Evolutionary conservation across 2,797 vertebrate genomes (phyloP).

Genomic region (Poeciliopsis gracilis): DNA sequence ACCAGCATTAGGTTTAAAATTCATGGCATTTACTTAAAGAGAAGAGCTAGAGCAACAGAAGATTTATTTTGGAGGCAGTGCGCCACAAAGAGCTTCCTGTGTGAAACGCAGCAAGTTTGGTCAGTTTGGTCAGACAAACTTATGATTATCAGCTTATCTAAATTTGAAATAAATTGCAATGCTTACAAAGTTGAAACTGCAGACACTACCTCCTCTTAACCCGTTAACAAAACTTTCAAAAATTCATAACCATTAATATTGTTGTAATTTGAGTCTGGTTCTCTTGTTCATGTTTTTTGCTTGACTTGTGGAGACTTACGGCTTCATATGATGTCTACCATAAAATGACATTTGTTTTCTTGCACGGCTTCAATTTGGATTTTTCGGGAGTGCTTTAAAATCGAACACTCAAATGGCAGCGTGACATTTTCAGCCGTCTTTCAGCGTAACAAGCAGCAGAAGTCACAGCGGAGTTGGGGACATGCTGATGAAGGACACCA

Average conservation of each 20-base stretch:
- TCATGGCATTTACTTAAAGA: neutral
- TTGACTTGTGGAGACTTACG: neutral
- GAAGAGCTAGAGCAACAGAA: neutral
- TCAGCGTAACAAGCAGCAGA: neutral
- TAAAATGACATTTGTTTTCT: neutral
- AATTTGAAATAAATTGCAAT: neutral
- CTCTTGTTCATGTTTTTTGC: neutral
- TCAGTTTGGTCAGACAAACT: neutral
- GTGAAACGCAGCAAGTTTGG: neutral
- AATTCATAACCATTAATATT: neutral
- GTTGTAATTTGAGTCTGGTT: neutral
- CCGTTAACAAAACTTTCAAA: neutral
- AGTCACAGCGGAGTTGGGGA: neutral
- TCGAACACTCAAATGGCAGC: neutral
- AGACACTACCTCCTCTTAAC: neutral
- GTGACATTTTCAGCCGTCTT: neutral
- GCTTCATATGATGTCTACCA: neutral
- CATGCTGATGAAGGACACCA: neutral
- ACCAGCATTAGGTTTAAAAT: neutral
- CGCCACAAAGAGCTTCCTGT: neutral
- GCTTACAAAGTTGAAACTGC: neutral
- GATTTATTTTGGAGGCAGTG: neutral
- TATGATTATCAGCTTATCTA: neutral
- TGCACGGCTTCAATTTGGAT: neutral
- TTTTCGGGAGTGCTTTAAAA: neutral